Conservation (phyloP, 2,113 vertebrate genomes). For the Catagonus wagneri region DNA sequence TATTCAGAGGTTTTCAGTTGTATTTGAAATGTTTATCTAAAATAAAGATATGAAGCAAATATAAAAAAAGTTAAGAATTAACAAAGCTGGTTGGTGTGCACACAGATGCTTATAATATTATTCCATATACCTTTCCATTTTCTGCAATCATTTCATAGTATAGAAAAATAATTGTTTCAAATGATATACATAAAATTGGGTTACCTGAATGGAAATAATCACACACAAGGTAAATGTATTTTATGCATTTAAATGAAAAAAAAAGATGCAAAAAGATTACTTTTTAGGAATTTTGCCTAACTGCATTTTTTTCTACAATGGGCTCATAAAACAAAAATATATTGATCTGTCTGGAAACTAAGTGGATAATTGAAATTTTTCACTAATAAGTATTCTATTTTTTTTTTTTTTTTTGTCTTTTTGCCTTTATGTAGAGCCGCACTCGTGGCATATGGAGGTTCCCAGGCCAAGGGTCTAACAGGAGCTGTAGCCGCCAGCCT, state of each 20-base stretch:
- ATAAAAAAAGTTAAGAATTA: not conserved
- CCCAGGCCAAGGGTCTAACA: too few relatives aligned
- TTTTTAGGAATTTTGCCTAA: not conserved
- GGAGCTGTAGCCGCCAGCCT: too few relatives aligned
- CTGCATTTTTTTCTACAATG: not conserved
- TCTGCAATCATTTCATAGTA: constrained; percentile 32
- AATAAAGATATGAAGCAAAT: constrained; percentile 27
- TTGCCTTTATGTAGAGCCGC: too few relatives aligned
- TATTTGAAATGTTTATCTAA: constrained; percentile 45
- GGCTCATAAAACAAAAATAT: not conserved
- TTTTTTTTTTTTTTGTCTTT: too few relatives aligned
- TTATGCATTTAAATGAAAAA: constrained; percentile 3
- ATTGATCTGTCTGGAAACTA: constrained; percentile 44
- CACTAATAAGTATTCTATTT: too few relatives aligned
- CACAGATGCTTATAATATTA: not conserved
- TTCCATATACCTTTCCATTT: constrained; percentile 14
- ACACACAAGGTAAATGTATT: not conserved
- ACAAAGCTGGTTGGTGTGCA: not conserved
- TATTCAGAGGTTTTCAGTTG: not conserved
- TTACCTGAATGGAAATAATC: constrained; percentile 34
- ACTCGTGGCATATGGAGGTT: too few relatives aligned
- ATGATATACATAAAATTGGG: not conserved
- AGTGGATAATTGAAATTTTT: constrained; percentile 17
- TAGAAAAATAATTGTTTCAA: constrained; percentile 20
- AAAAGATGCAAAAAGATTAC: not conserved